phyloP scores from a whole-genome alignment of 2,113 vertebrate species.

The Cisticola juncidis region DNA sequence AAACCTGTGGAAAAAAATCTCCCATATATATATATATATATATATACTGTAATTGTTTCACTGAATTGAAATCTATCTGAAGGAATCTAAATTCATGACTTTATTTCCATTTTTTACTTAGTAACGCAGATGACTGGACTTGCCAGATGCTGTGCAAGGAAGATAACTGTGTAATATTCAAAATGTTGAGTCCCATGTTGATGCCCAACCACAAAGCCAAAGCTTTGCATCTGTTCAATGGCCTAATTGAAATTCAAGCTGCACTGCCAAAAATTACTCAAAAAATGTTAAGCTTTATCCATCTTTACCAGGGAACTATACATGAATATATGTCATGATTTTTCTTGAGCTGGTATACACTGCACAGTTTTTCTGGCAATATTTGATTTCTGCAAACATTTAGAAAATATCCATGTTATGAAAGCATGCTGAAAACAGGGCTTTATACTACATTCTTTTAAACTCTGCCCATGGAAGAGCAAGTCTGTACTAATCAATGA shows the following conservation, averaged over 20 bases:
- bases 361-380: not conserved
- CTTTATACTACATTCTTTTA: not conserved
- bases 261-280: not conserved
- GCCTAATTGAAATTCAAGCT: constrained; percentile 23
- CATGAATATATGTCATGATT: not conserved
- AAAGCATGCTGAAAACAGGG: not conserved
- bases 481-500: not conserved
- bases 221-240: constrained; percentile 40
- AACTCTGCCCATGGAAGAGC: not conserved
- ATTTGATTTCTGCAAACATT: not conserved
- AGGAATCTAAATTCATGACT: not conserved
- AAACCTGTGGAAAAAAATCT: not conserved
- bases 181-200: not conserved
- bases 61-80: not conserved
- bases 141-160: constrained; percentile 9
- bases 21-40: not conserved
- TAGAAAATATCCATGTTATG: not conserved
- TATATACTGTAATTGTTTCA: not conserved
- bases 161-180: constrained; percentile 20
- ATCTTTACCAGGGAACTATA: not conserved
- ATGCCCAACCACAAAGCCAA: not conserved
- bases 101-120: not conserved
- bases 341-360: not conserved
- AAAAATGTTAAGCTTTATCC: not conserved
- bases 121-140: not conserved